Evolutionary conservation across 2,113 vertebrate genomes (phyloP), one percentile per base, ranked within the genome.

Genomic region (Benitochromis conjunctus): DNA sequence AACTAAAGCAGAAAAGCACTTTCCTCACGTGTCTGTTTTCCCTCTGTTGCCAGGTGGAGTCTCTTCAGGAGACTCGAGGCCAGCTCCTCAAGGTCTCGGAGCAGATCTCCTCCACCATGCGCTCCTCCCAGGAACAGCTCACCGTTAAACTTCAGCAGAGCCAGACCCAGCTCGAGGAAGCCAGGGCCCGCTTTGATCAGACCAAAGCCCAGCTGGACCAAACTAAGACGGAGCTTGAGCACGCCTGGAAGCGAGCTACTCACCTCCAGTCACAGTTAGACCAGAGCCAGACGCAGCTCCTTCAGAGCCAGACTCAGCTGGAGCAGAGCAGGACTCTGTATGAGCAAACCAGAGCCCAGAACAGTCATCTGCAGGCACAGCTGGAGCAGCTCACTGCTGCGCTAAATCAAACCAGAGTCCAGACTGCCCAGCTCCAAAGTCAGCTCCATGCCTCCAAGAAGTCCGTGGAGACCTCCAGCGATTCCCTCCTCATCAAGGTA

Each of bases 401-500:
- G 83, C 89, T 97, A 57, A 89, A 95, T 89, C 86, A 93, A 2
- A 84, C 81, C 95, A 92, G 86, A 89, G 92, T 82, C 64, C 92
- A 95, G 57, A 91, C 94, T 1, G 88, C 85, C 57, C 91, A 88
- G 92, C 94, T 98, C 36, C 97, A 96, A 69, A 88, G 91, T 43
- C 95, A 96, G 90, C 96, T 97, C 43, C 93, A 93, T 34, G 89
- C 93, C 78, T 96, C 95, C 7, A 95, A 97, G 83, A 93, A 96
- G 88, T 90, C 96, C 4, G 92, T 96, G 87, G 95, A 96, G 89
- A 95, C 92, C 46, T 92, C 96, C 56, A 95, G 92, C 24, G 97
- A 97, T 93, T 95, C 94, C 55, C 93, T 97, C 24, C 96, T 98
- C 93, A 94, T 97, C 86, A 98, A 98, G 96, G 98, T 98, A 85